phyloP scores from a whole-genome alignment of 2,888 invertebrate genomes.

The Tipula vernalis region DNA sequence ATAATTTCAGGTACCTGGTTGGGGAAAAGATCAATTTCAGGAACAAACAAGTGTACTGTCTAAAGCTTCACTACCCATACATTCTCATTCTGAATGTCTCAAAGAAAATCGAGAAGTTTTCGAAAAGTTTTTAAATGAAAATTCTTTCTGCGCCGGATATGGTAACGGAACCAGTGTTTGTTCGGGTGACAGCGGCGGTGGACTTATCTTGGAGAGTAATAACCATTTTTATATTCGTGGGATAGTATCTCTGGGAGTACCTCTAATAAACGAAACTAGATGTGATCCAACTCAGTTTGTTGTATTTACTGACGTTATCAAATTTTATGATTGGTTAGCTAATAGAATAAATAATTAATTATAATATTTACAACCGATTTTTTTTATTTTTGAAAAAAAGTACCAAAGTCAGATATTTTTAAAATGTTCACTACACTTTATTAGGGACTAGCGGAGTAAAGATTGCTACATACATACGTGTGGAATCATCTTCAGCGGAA shows the following conservation, averaged over 20 bases:
- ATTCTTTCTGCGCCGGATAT: slow-evolving; percentile 18
- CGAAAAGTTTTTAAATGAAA: slow-evolving; percentile 14
- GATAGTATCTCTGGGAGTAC: slow-evolving; percentile 17
- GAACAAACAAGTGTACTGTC: slow-evolving; percentile 17
- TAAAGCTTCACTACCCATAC: slow-evolving; percentile 26
- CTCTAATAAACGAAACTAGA: slow-evolving; percentile 22
- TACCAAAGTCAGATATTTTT: no score
- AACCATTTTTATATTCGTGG: slow-evolving; percentile 16
- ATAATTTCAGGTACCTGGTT: slow-evolving; percentile 21
- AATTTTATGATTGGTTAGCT: slow-evolving; percentile 27
- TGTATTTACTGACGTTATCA: slow-evolving; percentile 36
- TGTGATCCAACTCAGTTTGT: slow-evolving; percentile 38
- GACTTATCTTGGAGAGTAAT: slow-evolving; percentile 27
- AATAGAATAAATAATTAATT: neutral
- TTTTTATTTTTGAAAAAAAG: neutral
- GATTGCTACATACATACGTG: no score
- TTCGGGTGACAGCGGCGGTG: slow-evolving; percentile 42
- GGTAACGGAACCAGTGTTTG: slow-evolving; percentile 34
- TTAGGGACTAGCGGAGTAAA: no score
- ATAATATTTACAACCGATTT: neutral
- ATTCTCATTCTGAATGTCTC: slow-evolving; percentile 26
- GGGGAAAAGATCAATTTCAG: slow-evolving; percentile 30
- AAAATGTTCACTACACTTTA: no score
- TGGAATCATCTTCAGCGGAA: no score
- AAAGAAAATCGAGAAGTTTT: slow-evolving; percentile 17